Evolutionary conservation across 37 sponge, comb jelly and placozoan species (phyloP).

Genomic region (Bolinopsis microptera): DNA sequence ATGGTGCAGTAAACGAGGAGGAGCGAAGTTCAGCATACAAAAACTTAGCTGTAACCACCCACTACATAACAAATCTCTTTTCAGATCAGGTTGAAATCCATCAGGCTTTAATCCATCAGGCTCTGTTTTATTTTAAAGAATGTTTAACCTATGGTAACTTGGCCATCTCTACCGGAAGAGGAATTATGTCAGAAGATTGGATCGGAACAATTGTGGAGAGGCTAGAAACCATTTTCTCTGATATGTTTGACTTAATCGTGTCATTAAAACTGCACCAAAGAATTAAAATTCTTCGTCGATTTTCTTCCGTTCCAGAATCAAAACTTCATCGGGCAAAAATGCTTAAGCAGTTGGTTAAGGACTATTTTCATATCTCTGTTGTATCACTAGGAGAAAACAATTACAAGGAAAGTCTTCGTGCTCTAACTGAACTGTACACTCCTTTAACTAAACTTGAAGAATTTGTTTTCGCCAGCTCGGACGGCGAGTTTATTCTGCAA

Average conservation of each 20-base stretch:
- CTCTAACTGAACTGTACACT: neutral
- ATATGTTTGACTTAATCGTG: neutral
- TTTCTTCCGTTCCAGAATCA: neutral
- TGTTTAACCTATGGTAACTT: neutral
- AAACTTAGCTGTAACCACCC: neutral
- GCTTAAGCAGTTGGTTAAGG: neutral
- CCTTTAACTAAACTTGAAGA: neutral
- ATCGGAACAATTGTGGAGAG: neutral
- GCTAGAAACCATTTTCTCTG: neutral
- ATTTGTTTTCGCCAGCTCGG: neutral
- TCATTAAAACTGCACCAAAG: neutral
- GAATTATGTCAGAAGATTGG: neutral
- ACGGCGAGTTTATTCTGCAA: no score
- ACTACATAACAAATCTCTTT: neutral
- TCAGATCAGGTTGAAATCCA: neutral
- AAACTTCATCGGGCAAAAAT: neutral
- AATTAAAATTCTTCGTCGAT: neutral
- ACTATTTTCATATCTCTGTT: neutral
- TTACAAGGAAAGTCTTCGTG: neutral
- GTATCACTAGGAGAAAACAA: neutral
- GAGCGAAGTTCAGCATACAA: neutral
- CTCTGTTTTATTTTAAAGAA: neutral
- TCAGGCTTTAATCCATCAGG: neutral
- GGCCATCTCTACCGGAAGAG: neutral
- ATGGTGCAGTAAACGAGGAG: neutral